Conservation (phyloP, 2,888 invertebrate genomes). For the Eupelmus urozonus region DNA sequence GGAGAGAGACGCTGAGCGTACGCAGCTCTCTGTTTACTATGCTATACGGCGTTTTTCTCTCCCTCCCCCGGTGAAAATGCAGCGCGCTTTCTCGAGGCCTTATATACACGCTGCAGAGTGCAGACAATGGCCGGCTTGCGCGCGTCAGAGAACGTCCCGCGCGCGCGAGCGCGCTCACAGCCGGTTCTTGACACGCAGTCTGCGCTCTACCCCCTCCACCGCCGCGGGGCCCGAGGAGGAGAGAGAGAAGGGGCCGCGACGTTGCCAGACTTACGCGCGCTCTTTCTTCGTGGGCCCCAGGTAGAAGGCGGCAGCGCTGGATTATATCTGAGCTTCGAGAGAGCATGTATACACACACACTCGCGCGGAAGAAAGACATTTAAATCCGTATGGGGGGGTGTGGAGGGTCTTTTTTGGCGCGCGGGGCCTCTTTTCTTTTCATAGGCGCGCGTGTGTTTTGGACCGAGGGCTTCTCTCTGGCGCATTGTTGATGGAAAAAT, state of each 20-base stretch:
- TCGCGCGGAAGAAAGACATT: constrained; percentile 60
- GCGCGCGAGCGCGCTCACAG: constrained; percentile 67
- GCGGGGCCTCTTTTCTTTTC: constrained; percentile 14
- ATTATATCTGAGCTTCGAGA: background rate
- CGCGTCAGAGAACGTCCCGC: no score
- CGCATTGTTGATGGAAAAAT: constrained; percentile 53
- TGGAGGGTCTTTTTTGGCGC: background rate
- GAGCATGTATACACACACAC: background rate
- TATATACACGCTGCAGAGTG: background rate
- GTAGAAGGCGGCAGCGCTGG: no score
- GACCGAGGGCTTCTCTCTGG: constrained; percentile 6
- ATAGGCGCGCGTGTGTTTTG: constrained; percentile 7
- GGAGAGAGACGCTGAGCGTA: no score
- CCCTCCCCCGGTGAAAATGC: constrained; percentile 37
- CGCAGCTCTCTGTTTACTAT: background rate
- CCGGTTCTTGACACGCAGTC: constrained; percentile 74
- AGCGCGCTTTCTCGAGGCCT: constrained; percentile 46
- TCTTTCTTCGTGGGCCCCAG: no score
- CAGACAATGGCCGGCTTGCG: constrained; percentile 75
- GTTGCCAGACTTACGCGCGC: constrained; percentile 62
- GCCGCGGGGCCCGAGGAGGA: constrained; percentile 29
- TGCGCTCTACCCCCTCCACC: constrained; percentile 9
- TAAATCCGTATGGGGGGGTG: constrained; percentile 59
- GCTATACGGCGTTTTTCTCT: background rate
- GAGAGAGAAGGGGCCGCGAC: constrained; percentile 52